Evolutionary conservation across 1,140 invertebrate species (phyloP).

Genomic region (Ruditapes philippinarum): DNA sequence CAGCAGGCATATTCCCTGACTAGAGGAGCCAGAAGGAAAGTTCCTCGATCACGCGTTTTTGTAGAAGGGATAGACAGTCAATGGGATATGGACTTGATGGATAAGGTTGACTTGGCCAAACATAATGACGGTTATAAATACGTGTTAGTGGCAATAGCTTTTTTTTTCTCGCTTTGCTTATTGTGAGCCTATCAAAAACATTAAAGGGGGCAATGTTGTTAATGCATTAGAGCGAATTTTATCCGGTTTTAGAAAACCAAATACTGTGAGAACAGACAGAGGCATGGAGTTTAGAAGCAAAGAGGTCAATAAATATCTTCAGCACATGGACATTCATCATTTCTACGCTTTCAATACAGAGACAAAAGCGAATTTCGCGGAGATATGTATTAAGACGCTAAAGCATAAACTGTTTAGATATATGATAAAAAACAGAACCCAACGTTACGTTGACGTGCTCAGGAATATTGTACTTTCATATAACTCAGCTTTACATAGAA

Average conservation of each 20-base stretch:
- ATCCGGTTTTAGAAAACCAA: not conserved
- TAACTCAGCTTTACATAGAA: too few species aligned
- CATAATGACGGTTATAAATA: constrained; percentile 19
- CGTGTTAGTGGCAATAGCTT: not conserved
- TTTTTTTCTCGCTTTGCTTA: constrained; percentile 15
- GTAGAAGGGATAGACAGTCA: constrained; percentile 11
- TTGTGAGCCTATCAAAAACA: constrained; percentile 21
- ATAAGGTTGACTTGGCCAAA: not conserved
- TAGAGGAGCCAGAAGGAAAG: not conserved
- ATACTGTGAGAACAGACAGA: not conserved
- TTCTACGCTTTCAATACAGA: constrained; percentile 18
- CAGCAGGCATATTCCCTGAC: constrained; percentile 53
- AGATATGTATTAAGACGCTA: not conserved
- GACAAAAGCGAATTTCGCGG: constrained; percentile 31
- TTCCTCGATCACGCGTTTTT: not conserved
- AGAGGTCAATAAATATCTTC: not conserved
- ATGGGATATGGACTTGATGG: constrained; percentile 55
- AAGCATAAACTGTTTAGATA: constrained; percentile 43
- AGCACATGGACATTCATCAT: not conserved
- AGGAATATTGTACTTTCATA: constrained; percentile 3
- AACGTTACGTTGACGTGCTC: not conserved
- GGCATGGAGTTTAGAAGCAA: constrained; percentile 19
- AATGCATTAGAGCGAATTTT: constrained; percentile 2
- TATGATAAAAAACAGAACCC: constrained; percentile 23
- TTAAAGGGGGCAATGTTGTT: not conserved